Conservation (phyloP, 2,797 vertebrate genomes). For the Smutsia gigantea region DNA sequence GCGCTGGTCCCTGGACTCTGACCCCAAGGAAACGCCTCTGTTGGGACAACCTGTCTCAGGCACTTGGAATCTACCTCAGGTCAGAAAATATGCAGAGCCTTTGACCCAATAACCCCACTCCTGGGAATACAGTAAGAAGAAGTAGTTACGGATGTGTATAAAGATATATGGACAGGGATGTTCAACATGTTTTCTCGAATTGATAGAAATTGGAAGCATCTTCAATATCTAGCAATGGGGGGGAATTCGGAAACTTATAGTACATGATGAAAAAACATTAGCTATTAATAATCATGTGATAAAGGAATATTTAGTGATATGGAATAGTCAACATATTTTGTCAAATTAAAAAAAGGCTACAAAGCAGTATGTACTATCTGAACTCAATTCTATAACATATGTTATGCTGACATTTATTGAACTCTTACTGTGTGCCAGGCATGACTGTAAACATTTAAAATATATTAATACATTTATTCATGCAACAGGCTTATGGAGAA, state of each 20-base stretch:
- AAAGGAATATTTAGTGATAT: not conserved
- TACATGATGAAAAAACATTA: not conserved
- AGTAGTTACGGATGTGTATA: not conserved
- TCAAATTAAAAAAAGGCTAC: not conserved
- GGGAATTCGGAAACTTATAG: not conserved
- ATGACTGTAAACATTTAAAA: slow-evolving; percentile 3
- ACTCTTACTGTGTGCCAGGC: not conserved
- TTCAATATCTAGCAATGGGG: not conserved
- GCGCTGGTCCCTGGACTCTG: slow-evolving; percentile 52
- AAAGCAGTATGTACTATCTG: not conserved
- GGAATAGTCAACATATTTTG: not conserved
- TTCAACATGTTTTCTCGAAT: not conserved
- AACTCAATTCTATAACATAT: not conserved
- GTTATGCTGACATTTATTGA: slow-evolving; percentile 33
- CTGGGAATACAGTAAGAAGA: slow-evolving; percentile 1
- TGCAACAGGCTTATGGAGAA: not conserved
- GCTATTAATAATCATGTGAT: not conserved
- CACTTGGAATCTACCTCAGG: slow-evolving; percentile 9
- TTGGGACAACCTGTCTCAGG: slow-evolving; percentile 31
- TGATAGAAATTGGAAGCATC: not conserved
- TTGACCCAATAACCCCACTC: not conserved
- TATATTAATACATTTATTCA: not conserved
- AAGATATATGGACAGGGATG: not conserved
- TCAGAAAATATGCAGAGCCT: slow-evolving; percentile 33
- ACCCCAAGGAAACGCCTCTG: slow-evolving; percentile 39